Evolutionary conservation across 2,113 vertebrate species (phyloP).

Genomic region (Dendropsophus ebraccatus): DNA sequence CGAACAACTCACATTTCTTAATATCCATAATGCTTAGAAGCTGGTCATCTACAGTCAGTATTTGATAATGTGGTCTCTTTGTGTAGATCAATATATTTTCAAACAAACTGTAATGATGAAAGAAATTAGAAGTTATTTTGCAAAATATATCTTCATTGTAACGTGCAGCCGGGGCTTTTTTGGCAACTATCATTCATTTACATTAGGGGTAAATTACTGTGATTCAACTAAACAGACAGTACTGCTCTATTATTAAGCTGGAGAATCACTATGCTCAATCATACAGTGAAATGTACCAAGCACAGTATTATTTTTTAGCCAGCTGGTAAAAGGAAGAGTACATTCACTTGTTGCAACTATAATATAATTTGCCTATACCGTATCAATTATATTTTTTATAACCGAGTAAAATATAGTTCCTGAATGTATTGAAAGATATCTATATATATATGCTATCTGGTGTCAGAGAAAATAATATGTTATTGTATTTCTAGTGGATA

Average conservation of each 20-base stretch:
- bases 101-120: constrained; percentile 29
- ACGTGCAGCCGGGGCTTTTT: constrained; percentile 41
- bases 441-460: constrained; percentile 89
- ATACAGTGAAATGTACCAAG: constrained; percentile 60
- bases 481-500: constrained; percentile 94
- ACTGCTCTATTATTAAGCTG: constrained; percentile 60
- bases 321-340: constrained; percentile 58
- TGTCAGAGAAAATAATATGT: constrained; percentile 93
- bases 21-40: neutral
- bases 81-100: constrained; percentile 44
- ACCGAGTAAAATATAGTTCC: constrained; percentile 91
- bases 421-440: constrained; percentile 86
- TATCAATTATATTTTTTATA: constrained; percentile 84
- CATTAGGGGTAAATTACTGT: constrained; percentile 62
- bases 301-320: constrained; percentile 60
- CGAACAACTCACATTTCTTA: constrained; percentile 1
- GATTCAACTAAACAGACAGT: constrained; percentile 59
- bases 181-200: constrained; percentile 61
- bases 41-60: constrained; percentile 25
- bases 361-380: constrained; percentile 59
- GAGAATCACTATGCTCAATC: constrained; percentile 61
- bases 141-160: constrained; percentile 57
- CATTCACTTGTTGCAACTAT: constrained; percentile 49
- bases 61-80: constrained; percentile 26
- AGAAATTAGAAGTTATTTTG: constrained; percentile 57